phyloP scores from a whole-genome alignment of 2,888 invertebrate species.

The Bellardia bayeri region DNA sequence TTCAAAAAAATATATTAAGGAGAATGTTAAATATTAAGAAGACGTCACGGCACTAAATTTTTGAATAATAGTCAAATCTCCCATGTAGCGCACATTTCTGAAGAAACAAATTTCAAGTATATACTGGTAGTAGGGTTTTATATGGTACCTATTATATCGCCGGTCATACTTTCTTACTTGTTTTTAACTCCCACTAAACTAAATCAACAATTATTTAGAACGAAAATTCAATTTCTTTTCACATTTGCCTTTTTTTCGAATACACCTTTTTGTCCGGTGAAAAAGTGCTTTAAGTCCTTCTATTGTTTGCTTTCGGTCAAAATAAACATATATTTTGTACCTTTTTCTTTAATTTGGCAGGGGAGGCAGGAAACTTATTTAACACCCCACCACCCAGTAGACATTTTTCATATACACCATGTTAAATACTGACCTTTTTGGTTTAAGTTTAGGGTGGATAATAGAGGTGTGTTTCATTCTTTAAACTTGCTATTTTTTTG shows the following conservation, averaged over 20 bases:
- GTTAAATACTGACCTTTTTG: constrained; percentile 46
- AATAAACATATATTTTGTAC: constrained; percentile 25
- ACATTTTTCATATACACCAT: background rate
- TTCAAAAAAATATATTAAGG: too few species aligned
- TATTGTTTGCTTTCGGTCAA: constrained; percentile 7
- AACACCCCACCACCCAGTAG: background rate
- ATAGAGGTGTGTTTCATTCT: constrained; percentile 39
- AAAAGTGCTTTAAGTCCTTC: background rate
- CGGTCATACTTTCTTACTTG: too few species aligned
- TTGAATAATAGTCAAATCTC: too few species aligned
- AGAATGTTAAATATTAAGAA: too few species aligned
- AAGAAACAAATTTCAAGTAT: too few species aligned
- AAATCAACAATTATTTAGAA: constrained; percentile 16
- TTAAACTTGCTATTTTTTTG: background rate
- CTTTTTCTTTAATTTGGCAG: background rate
- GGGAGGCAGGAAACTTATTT: constrained; percentile 18
- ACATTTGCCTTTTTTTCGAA: background rate
- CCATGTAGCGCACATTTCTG: too few species aligned
- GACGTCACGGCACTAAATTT: too few species aligned
- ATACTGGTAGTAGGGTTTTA: too few species aligned
- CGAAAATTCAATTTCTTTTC: constrained; percentile 30
- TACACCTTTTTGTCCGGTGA: background rate
- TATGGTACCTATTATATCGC: too few species aligned
- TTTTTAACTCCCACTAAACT: background rate
- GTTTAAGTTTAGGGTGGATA: constrained; percentile 50